phyloP scores from a whole-genome alignment of 2,113 vertebrate species.

The Labeo catla region DNA sequence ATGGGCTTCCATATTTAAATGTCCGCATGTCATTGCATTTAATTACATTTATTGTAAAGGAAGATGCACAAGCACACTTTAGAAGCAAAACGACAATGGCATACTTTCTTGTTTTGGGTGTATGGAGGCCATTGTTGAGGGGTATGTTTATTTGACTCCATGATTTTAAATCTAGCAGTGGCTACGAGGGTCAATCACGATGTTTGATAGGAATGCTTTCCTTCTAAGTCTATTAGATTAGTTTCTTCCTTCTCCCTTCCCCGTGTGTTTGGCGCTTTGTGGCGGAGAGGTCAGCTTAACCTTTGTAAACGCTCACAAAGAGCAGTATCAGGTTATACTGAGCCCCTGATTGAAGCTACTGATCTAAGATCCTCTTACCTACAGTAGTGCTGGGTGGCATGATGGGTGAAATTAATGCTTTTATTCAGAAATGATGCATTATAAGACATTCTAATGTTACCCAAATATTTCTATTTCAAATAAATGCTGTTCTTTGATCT shows the following conservation, averaged over 20 bases:
- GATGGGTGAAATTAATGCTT: neutral
- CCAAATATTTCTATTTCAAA: neutral
- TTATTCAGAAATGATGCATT: neutral
- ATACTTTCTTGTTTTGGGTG: no score
- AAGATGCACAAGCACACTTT: neutral
- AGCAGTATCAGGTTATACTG: slow-evolving; percentile 62
- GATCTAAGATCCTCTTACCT: slow-evolving; percentile 14
- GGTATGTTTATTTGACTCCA: neutral
- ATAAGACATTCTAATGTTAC: neutral
- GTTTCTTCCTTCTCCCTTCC: slow-evolving; percentile 43
- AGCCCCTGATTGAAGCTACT: slow-evolving; percentile 25
- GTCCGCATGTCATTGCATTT: neutral
- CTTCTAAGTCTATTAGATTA: slow-evolving; percentile 59
- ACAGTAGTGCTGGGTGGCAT: neutral
- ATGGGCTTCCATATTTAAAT: neutral
- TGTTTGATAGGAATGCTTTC: slow-evolving; percentile 58
- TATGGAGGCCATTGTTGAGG: neutral
- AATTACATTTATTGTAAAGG: neutral
- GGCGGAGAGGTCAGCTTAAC: slow-evolving; percentile 60
- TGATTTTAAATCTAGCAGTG: neutral
- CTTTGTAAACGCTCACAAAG: slow-evolving; percentile 65
- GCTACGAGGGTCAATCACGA: slow-evolving; percentile 59
- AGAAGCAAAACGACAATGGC: neutral
- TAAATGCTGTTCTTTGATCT: neutral
- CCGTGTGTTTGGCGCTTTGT: slow-evolving; percentile 53